Conservation (phyloP, 2,888 invertebrate species). For the Nemotelus nigrinus region DNA sequence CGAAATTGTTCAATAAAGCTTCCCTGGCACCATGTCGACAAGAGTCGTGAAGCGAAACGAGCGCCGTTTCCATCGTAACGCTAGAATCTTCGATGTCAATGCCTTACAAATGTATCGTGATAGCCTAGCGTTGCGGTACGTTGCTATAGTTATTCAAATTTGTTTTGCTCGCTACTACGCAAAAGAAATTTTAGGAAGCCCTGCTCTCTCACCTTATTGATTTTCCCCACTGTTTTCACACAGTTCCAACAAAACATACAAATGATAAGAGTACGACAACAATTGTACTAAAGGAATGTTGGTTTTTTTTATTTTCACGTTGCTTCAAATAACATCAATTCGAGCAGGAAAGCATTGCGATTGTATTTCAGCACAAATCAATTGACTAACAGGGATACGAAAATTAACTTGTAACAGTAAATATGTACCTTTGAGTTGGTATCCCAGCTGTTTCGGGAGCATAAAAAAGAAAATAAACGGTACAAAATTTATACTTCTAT, state of each 20-base stretch:
- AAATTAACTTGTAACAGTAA: too few species aligned
- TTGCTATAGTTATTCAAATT: constrained; percentile 41
- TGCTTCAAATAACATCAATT: constrained; percentile 1
- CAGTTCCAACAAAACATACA: neutral
- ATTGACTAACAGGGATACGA: too few species aligned
- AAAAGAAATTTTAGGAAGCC: constrained; percentile 30
- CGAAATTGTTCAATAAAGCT: too few species aligned
- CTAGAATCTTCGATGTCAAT: constrained; percentile 37
- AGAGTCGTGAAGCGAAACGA: constrained; percentile 6
- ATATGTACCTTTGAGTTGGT: too few species aligned
- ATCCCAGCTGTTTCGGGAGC: too few species aligned
- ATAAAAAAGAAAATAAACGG: too few species aligned
- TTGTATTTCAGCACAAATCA: neutral
- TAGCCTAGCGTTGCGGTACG: constrained; percentile 31
- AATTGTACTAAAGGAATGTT: too few species aligned
- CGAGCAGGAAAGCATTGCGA: neutral
- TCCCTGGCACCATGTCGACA: constrained; percentile 18
- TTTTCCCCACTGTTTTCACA: constrained; percentile 28
- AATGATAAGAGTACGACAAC: neutral
- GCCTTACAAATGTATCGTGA: constrained; percentile 38
- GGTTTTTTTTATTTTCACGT: constrained; percentile 2
- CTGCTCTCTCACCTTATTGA: constrained; percentile 29
- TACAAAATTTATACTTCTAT: too few species aligned
- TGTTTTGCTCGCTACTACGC: constrained; percentile 37
- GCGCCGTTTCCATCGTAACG: constrained; percentile 40